Percentiles rank a stretch among this genome's conserved stretches.
phyloP scores from a whole-genome alignment of 2,113 vertebrate genomes.

The Cebidichthys violaceus region DNA sequence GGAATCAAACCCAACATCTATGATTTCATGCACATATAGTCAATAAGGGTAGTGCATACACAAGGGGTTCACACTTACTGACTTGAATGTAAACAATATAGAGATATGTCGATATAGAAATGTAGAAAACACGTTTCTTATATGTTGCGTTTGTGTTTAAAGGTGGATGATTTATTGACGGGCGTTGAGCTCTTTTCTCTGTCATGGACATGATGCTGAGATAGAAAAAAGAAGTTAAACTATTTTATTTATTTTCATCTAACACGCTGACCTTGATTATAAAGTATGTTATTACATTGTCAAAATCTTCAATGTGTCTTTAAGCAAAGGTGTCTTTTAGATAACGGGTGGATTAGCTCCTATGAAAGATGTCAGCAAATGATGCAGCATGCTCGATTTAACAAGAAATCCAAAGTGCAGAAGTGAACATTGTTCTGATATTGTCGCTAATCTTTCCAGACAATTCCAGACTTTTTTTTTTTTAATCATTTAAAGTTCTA shows the following conservation, averaged over 20 bases:
- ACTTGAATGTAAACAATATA: background rate
- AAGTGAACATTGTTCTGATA: conserved; percentile 27
- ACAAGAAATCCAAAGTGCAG: conserved; percentile 23
- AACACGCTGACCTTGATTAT: background rate
- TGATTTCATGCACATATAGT: conserved; percentile 11
- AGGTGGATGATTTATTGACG: background rate
- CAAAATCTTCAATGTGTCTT: background rate
- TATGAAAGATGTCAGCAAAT: conserved; percentile 6
- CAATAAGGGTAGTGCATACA: background rate
- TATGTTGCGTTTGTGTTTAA: background rate
- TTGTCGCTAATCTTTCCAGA: conserved; percentile 27
- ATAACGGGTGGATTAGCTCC: conserved; percentile 15
- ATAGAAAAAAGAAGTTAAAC: background rate
- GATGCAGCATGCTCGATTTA: conserved; percentile 18
- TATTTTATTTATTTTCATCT: background rate
- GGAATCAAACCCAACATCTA: conserved; percentile 7
- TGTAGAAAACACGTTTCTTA: background rate
- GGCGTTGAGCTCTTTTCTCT: background rate
- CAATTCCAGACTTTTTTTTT: too few relatives aligned
- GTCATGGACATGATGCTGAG: background rate
- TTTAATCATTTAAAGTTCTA: conserved; percentile 11
- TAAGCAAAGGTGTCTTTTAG: conserved; percentile 7
- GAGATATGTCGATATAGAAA: background rate
- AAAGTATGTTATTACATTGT: background rate
- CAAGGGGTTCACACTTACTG: background rate